These are phyloP conservation scores for Zygogramma bicolorata DNA, from an alignment of 2,888 invertebrate genomes.

Conservation along the genomic window DNA sequence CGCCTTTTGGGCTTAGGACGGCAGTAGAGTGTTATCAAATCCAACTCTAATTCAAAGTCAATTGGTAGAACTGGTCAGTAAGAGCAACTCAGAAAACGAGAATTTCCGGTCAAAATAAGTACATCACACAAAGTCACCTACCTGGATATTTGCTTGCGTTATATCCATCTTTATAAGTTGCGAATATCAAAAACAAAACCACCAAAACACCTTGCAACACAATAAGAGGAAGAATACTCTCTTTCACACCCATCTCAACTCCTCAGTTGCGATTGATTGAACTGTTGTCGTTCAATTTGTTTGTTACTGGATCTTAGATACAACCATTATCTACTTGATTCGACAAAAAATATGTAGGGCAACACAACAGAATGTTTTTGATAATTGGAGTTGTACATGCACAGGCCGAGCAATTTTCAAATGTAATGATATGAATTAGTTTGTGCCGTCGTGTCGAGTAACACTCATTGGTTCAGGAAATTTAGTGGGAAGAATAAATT, in stretches of 20 bases:
- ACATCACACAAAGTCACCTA: too few species aligned
- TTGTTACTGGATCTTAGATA: background rate
- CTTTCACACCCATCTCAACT: slow-evolving; percentile 35
- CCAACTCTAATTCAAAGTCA: too few species aligned
- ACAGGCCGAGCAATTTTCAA: slow-evolving; percentile 13
- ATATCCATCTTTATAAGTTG: slow-evolving; percentile 48
- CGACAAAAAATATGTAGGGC: slow-evolving; percentile 17
- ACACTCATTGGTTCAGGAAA: background rate
- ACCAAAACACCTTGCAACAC: slow-evolving; percentile 51
- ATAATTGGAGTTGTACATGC: slow-evolving; percentile 26
- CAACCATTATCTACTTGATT: background rate
- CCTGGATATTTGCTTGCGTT: slow-evolving; percentile 54
- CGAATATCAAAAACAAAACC: slow-evolving; percentile 56
- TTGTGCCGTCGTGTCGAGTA: background rate
- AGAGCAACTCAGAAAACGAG: too few species aligned
- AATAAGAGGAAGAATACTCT: slow-evolving; percentile 49
- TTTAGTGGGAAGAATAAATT: background rate
- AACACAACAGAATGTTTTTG: slow-evolving; percentile 38
- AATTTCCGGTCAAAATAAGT: too few species aligned
- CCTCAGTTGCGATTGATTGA: slow-evolving; percentile 23
- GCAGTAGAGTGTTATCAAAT: too few species aligned
- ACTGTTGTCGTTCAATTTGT: slow-evolving; percentile 23
- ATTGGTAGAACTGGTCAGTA: too few species aligned
- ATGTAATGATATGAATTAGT: background rate
- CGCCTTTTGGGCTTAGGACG: too few species aligned